Evolutionary conservation across 2,888 invertebrate genomes (phyloP), one percentile per base, ranked within the genome.

Genomic region (Phymatocera aterrima): DNA sequence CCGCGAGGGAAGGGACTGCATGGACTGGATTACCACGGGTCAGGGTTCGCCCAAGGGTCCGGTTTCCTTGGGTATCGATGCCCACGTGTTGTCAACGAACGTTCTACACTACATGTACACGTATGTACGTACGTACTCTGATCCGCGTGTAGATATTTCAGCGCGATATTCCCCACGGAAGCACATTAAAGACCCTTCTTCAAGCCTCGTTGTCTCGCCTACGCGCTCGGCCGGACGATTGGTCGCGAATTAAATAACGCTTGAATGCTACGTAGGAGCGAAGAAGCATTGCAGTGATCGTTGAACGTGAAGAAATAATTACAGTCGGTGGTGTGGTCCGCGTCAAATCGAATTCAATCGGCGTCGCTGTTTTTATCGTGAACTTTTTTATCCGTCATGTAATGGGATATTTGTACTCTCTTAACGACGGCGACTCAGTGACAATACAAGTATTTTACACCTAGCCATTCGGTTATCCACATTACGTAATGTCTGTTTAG

Each of bases 21-120:
- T n/a, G n/a, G n/a, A n/a, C n/a, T n/a, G 70, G 31, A 48, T 72
- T 72, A 34, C 51, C 28, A 12, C 18, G 72, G 72, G 72, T 72
- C 72, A 72, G 72, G 72, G 72, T 72, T 72, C 18, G 72, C 72
- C 51, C 72, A 5, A 18, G 48, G 72, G 70, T 70, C 46, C 31
- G 46, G 46, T 46, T 46, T 70, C 15, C 46, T 21, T n/a, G 46
- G n/a, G 70, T 70, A 48, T 28, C 46, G 68, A 46, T 46, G 31
- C 31, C 10, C 31, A 51, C 28, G 28, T 72, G 34, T 72, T 51
- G 34, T 72, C 72, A 51, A 51, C 72, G 24, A 31, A 31, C 48
- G 34, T 18, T 31, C 15, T 3, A n/a, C 12, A 34, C 12, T 37
- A 18, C 6, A 3, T 37, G 37, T 3, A 21, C 10, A 21, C 18